Base-by-base conservation (phyloP, 2,888 invertebrate genomes). In the Ariolimax columbianus region DNA sequence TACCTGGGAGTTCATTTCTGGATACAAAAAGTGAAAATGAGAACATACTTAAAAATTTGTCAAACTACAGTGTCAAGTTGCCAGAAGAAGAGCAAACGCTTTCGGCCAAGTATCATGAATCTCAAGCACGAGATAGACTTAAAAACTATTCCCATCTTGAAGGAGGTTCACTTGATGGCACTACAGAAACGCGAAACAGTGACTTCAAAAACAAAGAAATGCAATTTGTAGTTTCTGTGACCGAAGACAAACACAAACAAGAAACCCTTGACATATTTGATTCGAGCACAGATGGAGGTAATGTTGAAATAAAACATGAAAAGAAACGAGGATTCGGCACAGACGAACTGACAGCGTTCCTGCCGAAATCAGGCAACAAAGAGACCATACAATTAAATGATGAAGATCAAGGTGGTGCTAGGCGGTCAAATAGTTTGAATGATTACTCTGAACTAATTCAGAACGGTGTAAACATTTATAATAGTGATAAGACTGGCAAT, bases 331-430 rank as follows among this genome's bases (percentile, higher is more conserved):
- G n/a, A 30, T 33, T 19, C 36, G 36, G 51, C 4, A 3, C 33
- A 33, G 51, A 75, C 17, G 33, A 51, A 36, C 7, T 11, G 17
- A 47, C n/a, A 47, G 0, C n/a, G 36, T 14, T 73, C 2, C 0
- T 23, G 66, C 30, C 79, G 23, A 26, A 33, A 55, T 33, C 51
- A 75, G 2, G 2, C 40, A 66, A 19, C 43, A 51, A 72, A 43
- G 43, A 17, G 26, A 30, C 23, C 63, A 66, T 23, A n/a, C 26
- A 33, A 30, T 51, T 26, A n/a, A 33, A 72, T n/a, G 36, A 59
- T 78, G 75, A 72, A 78, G 82, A 82, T 47, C 38, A 30, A 77
- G 72, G 7, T 23, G 40, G 19, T 26, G 26, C 1, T 38, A 26
- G 17, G 30, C n/a, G n/a, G 51, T 19, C 51, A 6, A 7, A 19